Evolutionary conservation across 2,113 vertebrate species (phyloP).

Genomic region (Deroptyus accipitrinus): DNA sequence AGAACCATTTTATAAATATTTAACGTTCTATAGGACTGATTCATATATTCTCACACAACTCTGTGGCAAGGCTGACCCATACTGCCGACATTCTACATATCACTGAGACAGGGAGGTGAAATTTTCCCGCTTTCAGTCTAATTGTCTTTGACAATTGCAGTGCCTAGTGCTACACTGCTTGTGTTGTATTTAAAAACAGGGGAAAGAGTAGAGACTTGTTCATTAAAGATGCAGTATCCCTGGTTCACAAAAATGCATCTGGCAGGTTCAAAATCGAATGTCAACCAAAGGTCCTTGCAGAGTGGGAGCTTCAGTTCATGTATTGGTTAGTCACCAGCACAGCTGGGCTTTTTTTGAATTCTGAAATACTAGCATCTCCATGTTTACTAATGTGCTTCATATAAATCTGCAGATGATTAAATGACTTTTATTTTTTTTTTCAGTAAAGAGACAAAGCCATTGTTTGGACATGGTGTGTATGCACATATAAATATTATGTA

Average conservation of each 20-base stretch:
- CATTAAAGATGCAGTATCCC: constrained; percentile 85
- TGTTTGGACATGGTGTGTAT: constrained; percentile 58
- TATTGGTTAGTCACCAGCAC: constrained; percentile 77
- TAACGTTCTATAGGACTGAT: constrained; percentile 83
- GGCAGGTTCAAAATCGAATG: constrained; percentile 86
- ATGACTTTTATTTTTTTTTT: constrained; percentile 47
- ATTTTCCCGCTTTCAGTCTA: constrained; percentile 82
- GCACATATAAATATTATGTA: constrained; percentile 72
- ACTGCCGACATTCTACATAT: constrained; percentile 84
- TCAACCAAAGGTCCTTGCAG: constrained; percentile 83
- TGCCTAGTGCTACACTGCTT: constrained; percentile 79
- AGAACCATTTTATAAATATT: constrained; percentile 84
- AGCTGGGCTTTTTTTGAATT: constrained; percentile 71
- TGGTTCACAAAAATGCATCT: constrained; percentile 83
- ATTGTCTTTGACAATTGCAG: constrained; percentile 86
- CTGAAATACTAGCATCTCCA: constrained; percentile 70
- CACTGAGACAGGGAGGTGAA: constrained; percentile 83
- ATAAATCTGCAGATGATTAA: constrained; percentile 67
- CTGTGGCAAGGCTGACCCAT: constrained; percentile 82
- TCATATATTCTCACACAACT: constrained; percentile 83
- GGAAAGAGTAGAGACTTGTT: constrained; percentile 82
- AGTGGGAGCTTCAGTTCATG: constrained; percentile 78
- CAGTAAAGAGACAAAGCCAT: constrained; percentile 58
- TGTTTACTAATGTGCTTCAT: constrained; percentile 76
- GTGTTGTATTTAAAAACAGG: constrained; percentile 85